Base-by-base conservation (phyloP, 2,797 vertebrate genomes). In the Megaceryle alcyon region DNA sequence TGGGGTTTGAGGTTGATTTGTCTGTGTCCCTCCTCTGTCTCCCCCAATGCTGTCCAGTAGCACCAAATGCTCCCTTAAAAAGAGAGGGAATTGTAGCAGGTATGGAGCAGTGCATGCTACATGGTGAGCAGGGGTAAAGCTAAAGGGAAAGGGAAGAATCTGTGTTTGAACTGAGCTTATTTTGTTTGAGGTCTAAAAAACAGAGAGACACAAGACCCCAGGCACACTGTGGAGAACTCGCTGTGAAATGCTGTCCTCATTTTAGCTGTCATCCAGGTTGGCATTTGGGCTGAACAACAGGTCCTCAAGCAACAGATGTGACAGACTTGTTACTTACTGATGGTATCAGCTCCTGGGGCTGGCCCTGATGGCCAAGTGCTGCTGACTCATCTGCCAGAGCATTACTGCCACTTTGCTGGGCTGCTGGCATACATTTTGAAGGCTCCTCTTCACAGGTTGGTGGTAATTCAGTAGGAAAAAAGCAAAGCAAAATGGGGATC, bases 101-200 rank as follows among this genome's bases (percentile, higher is more conserved):
- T 21, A 25, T 2, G 15, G 48, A 88, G 39, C 56, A 60, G 29
- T 3, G 3, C 10, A 60, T 28, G 10, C 41, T 65, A 12, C 39
- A 31, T 26, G 13, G 12, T 0, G 0, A 51, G 6, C 0, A 43
- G 17, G 2, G 12, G 12, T 13, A 64, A 63, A 65, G 37, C 53
- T 60, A 63, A 56, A 63, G 63, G 29, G 14, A 43, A 86, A 43
- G 28, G 21, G 56, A 70, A 65, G 26, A 46, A 41, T 21, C 12
- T n/a, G 14, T 23, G 19, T 41, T 71, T 65, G 22, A 77, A 37
- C 19, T 8, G 23, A 87, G 37, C 26, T 72, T 29, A 12, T 33
- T 75, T 63, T n/a, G 15, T 10, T 28, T 21, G 39, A 49, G 31
- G 22, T 71, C 44, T 86, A 37, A 69, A 37, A 75, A 48, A 25